phyloP scores from a whole-genome alignment of 2,113 vertebrate genomes.

The Andinoacara biseriatus region DNA sequence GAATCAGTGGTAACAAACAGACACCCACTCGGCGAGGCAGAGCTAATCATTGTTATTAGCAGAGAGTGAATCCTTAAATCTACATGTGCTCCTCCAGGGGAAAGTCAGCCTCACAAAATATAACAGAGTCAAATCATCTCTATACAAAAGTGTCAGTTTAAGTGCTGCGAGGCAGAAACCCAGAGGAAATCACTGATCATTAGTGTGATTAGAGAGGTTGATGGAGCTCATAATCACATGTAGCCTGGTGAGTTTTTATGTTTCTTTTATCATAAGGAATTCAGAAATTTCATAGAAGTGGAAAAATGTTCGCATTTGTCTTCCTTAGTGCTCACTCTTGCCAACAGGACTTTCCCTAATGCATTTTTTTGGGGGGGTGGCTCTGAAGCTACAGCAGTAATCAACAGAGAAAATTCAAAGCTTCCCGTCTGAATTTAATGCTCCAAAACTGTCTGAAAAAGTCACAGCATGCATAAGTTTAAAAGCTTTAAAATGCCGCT shows the following conservation, averaged over 20 bases:
- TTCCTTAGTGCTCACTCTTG: background rate
- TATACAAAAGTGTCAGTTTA: slow-evolving; percentile 29
- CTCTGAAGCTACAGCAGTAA: background rate
- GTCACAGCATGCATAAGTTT: background rate
- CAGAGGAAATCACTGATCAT: slow-evolving; percentile 55
- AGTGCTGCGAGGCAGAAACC: slow-evolving; percentile 26
- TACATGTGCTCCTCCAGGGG: slow-evolving; percentile 23
- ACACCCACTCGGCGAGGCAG: slow-evolving; percentile 47
- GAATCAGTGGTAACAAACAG: slow-evolving; percentile 52
- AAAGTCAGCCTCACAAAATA: slow-evolving; percentile 44
- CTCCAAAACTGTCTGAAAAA: background rate
- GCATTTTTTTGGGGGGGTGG: background rate
- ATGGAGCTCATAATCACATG: slow-evolving; percentile 37
- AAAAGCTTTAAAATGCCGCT: background rate
- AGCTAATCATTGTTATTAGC: slow-evolving; percentile 66
- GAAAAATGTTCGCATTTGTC: background rate
- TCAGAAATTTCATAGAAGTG: background rate
- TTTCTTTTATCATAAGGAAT: background rate
- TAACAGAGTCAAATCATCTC: slow-evolving; percentile 43
- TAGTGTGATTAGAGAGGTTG: slow-evolving; percentile 38
- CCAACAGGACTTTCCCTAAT: background rate
- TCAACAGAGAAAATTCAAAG: background rate
- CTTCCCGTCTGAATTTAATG: background rate
- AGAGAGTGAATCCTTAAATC: slow-evolving; percentile 58
- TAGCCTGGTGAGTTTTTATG: slow-evolving; percentile 26